Percentiles rank a stretch among this genome's conserved stretches.
These are phyloP conservation scores for Poeciliopsis turrubarensis DNA, from an alignment of 2,113 vertebrate species.

Conservation along the genomic window DNA sequence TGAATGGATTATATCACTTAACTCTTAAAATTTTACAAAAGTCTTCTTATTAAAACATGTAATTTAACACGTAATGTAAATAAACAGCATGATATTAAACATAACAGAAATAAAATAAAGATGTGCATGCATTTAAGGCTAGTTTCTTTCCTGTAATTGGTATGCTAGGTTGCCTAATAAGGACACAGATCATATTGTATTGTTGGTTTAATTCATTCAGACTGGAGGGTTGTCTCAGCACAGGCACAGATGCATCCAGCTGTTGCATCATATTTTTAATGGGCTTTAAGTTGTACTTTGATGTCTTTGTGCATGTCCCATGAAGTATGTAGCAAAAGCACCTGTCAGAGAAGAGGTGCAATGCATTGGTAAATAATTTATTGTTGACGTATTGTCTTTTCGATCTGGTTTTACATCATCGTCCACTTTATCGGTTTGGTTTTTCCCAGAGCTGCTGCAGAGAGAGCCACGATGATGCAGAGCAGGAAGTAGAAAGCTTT, in stretches of 20 bases:
- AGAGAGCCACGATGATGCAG: conserved; percentile 85
- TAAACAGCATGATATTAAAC: not conserved
- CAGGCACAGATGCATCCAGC: not conserved
- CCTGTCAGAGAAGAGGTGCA: not conserved
- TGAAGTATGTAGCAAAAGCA: conserved; percentile 1
- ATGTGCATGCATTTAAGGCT: not conserved
- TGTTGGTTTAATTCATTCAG: conserved; percentile 7
- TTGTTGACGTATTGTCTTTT: conserved; percentile 10
- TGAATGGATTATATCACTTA: not conserved
- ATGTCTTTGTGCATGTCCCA: not conserved
- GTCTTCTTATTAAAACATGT: not conserved
- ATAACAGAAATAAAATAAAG: not conserved
- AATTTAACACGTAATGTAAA: not conserved
- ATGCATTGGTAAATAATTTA: not conserved
- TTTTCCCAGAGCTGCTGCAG: conserved; percentile 88
- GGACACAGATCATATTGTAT: not conserved
- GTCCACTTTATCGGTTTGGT: conserved; percentile 15
- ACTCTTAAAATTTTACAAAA: not conserved
- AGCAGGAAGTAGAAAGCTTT: conserved; percentile 92
- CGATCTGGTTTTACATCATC: not conserved
- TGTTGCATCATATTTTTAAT: conserved; percentile 4
- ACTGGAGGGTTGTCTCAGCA: not conserved
- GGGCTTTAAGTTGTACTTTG: not conserved
- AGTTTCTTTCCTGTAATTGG: not conserved
- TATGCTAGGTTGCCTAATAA: not conserved